phyloP scores from a whole-genome alignment of 2,113 vertebrate species.

The Abramis brama region DNA sequence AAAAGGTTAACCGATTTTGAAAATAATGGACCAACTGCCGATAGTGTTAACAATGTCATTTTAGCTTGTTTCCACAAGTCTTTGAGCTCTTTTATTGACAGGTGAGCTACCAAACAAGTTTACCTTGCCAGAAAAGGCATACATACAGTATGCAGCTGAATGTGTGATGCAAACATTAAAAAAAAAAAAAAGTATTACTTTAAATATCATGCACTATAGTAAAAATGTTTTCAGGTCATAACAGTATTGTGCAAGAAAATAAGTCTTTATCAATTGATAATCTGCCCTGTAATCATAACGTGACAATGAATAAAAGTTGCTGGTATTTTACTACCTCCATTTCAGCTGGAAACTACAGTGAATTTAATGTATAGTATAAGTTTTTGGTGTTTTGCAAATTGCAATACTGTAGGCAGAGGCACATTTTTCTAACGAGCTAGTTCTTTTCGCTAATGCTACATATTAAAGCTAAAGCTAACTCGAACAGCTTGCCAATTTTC shows the following conservation, averaged over 20 bases:
- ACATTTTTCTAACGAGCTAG: background rate
- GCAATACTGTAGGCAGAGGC: background rate
- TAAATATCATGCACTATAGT: background rate
- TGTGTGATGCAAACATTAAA: background rate
- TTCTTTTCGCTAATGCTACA: slow-evolving; percentile 3
- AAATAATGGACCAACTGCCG: background rate
- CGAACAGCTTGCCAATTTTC: background rate
- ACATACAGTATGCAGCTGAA: background rate
- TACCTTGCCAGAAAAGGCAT: background rate
- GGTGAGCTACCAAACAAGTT: background rate
- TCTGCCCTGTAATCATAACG: background rate
- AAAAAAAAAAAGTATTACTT: background rate
- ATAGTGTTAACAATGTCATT: background rate
- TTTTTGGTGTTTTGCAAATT: background rate
- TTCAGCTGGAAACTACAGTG: background rate
- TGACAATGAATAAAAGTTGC: too few species aligned
- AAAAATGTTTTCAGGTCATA: background rate
- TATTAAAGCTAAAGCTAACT: slow-evolving; percentile 13
- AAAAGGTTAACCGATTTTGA: background rate
- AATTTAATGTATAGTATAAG: background rate
- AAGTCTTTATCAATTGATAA: background rate
- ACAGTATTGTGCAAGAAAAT: too few species aligned
- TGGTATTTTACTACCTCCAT: background rate
- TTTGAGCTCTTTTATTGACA: background rate
- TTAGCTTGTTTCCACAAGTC: too few species aligned